These are phyloP conservation scores for Acanthaster planci DNA, from an alignment of 35 echinoderm and acorn worm species.

Conservation along the genomic window DNA sequence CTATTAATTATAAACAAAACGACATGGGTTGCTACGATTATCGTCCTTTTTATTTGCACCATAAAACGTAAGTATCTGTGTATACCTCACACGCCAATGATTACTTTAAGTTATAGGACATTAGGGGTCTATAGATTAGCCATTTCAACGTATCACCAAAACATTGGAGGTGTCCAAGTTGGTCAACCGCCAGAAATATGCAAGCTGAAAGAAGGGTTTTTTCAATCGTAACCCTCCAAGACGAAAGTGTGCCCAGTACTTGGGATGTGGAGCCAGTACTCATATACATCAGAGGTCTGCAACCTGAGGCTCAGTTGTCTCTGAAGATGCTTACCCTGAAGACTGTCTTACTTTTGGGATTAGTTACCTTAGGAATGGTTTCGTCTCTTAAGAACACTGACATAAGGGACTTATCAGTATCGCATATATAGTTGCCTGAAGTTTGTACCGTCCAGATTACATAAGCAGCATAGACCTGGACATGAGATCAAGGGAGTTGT, in stretches of 20 bases:
- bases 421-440: not conserved
- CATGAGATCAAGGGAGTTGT: not conserved
- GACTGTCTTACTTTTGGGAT: not conserved
- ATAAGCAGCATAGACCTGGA: conserved; percentile 9
- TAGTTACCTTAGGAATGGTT: not conserved
- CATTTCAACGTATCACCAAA: conserved; percentile 25
- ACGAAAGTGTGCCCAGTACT: conserved; percentile 36
- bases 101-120: no score
- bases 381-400: not conserved
- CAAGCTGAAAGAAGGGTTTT: conserved; percentile 36
- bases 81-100: no score
- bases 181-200: conserved; percentile 1
- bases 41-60: no score
- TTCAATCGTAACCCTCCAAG: conserved; percentile 55
- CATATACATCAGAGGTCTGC: conserved; percentile 24
- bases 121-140: conserved; percentile 17
- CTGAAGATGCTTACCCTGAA: no score
- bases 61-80: no score
- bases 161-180: conserved; percentile 23
- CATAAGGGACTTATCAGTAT: not conserved
- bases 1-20: no score
- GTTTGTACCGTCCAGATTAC: not conserved
- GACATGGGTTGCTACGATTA: no score
- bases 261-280: conserved; percentile 60
- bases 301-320: no score